Evolutionary conservation across 35 echinoderm and acorn worm genomes (phyloP).

Genomic region (Apostichopus californicus): DNA sequence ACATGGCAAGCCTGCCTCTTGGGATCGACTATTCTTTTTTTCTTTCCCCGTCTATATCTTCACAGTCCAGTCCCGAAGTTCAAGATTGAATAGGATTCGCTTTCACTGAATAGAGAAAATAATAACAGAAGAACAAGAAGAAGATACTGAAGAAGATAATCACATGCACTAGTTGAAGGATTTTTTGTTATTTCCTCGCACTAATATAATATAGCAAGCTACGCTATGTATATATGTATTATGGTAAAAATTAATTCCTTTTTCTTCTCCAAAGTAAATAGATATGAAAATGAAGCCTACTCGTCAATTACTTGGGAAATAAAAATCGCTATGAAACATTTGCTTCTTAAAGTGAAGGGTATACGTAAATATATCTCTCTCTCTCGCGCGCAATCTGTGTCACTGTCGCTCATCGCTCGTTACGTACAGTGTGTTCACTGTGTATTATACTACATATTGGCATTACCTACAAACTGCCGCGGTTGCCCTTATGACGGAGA

Average conservation of each 20-base stretch:
- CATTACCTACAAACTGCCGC: not conserved
- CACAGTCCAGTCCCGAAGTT: conserved; percentile 1
- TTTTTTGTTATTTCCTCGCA: not conserved
- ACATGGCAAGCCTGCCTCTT: conserved; percentile 49
- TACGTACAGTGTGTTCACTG: not conserved
- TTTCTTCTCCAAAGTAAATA: not conserved
- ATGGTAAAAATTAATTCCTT: not conserved
- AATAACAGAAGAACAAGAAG: too few relatives aligned
- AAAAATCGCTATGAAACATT: conserved; percentile 27
- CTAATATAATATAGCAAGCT: not conserved
- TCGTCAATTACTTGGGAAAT: conserved; percentile 32
- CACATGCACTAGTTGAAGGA: too few relatives aligned
- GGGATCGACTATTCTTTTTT: conserved; percentile 22
- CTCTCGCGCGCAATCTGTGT: not conserved
- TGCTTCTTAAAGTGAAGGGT: conserved; percentile 26
- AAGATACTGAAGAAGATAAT: too few relatives aligned
- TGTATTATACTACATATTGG: not conserved
- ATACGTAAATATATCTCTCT: too few relatives aligned
- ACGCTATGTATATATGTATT: too few relatives aligned
- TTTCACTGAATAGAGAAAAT: too few relatives aligned
- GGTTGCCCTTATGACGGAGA: not conserved
- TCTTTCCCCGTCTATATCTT: not conserved
- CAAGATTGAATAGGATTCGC: not conserved
- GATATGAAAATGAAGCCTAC: not conserved
- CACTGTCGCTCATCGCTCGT: not conserved